Evolutionary conservation across 1,140 invertebrate genomes (phyloP).

Genomic region (Drosophila subpulchrella): DNA sequence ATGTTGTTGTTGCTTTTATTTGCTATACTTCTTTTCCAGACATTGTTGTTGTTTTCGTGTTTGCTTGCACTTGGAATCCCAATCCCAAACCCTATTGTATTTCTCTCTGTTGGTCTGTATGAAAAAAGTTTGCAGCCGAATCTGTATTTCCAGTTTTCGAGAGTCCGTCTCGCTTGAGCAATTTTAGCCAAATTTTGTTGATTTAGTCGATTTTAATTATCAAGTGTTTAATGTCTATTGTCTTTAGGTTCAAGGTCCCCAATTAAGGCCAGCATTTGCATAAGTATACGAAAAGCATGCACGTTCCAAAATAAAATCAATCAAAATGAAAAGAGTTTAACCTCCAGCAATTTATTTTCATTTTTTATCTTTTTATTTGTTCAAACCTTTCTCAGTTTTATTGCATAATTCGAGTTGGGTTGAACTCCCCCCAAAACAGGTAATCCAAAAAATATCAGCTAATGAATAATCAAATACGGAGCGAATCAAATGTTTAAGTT

Average conservation of each 20-base stretch:
- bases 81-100: slow-evolving; percentile 8
- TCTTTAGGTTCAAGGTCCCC: slow-evolving; percentile 54
- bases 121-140: slow-evolving; percentile 1
- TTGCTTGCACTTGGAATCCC: slow-evolving; percentile 55
- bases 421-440: slow-evolving; percentile 1
- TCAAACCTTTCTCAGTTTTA: slow-evolving; percentile 4
- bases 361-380: slow-evolving; percentile 9
- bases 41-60: slow-evolving; percentile 37
- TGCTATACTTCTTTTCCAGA: slow-evolving; percentile 30
- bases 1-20: slow-evolving; percentile 22
- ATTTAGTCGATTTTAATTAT: slow-evolving; percentile 43
- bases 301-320: slow-evolving; percentile 30
- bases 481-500: slow-evolving; percentile 20
- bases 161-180: slow-evolving; percentile 30
- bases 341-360: slow-evolving; percentile 1
- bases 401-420: slow-evolving; percentile 27
- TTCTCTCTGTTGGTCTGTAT: slow-evolving; percentile 1
- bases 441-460: slow-evolving; percentile 22
- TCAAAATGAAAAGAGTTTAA: slow-evolving; percentile 21
- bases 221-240: slow-evolving; percentile 30
- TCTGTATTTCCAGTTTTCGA: slow-evolving; percentile 6
- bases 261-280: slow-evolving; percentile 53
- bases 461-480: slow-evolving; percentile 64
- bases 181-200: slow-evolving; percentile 32
- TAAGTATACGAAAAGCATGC: slow-evolving; percentile 9